Evolutionary conservation across 2,797 vertebrate species (phyloP).

Genomic region (Pseudomugil tenellus): DNA sequence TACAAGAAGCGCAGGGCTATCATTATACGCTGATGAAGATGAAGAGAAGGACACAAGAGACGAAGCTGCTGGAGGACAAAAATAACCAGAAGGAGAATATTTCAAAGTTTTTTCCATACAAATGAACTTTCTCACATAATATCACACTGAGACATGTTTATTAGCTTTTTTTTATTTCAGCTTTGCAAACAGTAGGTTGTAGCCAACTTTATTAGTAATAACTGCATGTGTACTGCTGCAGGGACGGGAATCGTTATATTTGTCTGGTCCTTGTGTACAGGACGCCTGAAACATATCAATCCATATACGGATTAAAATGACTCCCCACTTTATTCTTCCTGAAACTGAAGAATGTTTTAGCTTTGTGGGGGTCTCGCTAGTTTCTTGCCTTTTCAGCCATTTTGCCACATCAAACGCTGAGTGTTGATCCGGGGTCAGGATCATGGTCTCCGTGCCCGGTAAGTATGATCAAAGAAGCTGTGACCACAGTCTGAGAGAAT

Average conservation of each 20-base stretch:
- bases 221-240: constrained; percentile 11
- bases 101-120: constrained; percentile 28
- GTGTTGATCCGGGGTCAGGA: constrained; percentile 7
- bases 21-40: constrained; percentile 58
- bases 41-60: constrained; percentile 18
- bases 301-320: constrained; percentile 10
- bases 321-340: not conserved
- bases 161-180: constrained; percentile 1
- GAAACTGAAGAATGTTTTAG: constrained; percentile 49
- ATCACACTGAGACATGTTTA: not conserved
- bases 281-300: not conserved
- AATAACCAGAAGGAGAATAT: constrained; percentile 25
- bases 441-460: constrained; percentile 18
- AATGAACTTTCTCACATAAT: not conserved
- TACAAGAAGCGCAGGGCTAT: constrained; percentile 60
- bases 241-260: constrained; percentile 31
- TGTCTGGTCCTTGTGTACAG: constrained; percentile 12
- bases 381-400: constrained; percentile 22
- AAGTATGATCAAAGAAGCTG: constrained; percentile 49
- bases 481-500: constrained; percentile 43
- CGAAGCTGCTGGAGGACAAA: constrained; percentile 20
- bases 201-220: constrained; percentile 15
- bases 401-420: constrained; percentile 25
- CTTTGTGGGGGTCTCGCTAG: constrained; percentile 34
- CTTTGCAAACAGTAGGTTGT: not conserved